phyloP scores from a whole-genome alignment of 2,797 vertebrate genomes.

The Gorsachius magnificus region DNA sequence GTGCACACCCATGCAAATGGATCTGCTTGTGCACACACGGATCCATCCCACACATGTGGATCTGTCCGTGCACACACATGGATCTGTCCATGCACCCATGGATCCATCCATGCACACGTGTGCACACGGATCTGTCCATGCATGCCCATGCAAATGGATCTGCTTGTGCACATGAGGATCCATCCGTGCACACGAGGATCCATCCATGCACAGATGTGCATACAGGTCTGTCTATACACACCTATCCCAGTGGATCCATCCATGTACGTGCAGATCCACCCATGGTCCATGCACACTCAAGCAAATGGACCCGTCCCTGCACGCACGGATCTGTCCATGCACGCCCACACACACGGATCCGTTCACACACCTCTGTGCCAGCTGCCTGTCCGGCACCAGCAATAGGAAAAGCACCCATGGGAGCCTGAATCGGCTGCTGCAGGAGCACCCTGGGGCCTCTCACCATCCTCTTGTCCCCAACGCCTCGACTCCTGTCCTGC shows the following conservation, averaged over 20 bases:
- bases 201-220: neutral
- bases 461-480: neutral
- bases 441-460: neutral
- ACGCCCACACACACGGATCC: no score
- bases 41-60: no score
- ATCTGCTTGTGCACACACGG: rapidly evolving
- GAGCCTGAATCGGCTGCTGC: neutral
- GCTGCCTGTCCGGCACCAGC: neutral
- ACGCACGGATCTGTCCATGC: rapidly evolving
- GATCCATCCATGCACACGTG: rapidly evolving
- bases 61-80: no score
- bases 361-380: neutral
- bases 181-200: no score
- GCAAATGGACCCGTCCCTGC: no score
- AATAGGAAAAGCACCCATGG: neutral
- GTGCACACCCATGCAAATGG: rapidly evolving
- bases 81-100: no score
- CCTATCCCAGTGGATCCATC: neutral
- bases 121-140: rapidly evolving
- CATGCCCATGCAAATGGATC: no score
- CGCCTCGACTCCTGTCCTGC: neutral
- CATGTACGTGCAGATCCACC: rapidly evolving
- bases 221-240: rapidly evolving
- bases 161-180: no score
- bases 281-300: no score